Evolutionary conservation across 2,888 invertebrate genomes (phyloP).

Genomic region (Hemithea aestivaria): DNA sequence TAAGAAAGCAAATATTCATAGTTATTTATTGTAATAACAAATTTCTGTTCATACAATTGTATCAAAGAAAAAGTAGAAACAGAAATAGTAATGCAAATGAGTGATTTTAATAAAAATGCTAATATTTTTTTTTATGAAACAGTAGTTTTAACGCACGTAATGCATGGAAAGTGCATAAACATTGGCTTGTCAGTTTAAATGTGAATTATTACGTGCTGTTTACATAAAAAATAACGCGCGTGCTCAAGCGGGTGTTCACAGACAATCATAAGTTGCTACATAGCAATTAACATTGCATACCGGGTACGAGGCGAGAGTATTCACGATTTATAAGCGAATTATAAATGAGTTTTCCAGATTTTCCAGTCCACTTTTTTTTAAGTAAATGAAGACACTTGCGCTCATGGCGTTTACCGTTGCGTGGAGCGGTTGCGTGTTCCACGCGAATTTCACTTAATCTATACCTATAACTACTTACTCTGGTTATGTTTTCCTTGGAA

Average conservation of each 20-base stretch:
- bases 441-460: conserved; percentile 55
- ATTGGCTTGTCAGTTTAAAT: conserved; percentile 14
- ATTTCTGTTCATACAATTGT: too few species aligned
- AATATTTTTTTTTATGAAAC: conserved; percentile 6
- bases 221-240: conserved; percentile 30
- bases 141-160: conserved; percentile 10
- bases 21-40: too few species aligned
- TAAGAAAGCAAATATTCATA: too few species aligned
- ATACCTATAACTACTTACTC: too few species aligned
- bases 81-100: not conserved
- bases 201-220: conserved; percentile 21
- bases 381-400: conserved; percentile 54
- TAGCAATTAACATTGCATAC: conserved; percentile 56
- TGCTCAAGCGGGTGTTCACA: conserved; percentile 25
- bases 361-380: conserved; percentile 58
- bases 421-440: conserved; percentile 59
- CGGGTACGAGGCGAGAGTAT: conserved; percentile 63
- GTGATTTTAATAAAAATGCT: conserved; percentile 1
- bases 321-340: conserved; percentile 59
- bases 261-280: conserved; percentile 36
- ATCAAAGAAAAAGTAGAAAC: too few species aligned
- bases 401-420: conserved; percentile 58
- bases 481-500: conserved; percentile 30
- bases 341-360: conserved; percentile 59
- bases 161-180: conserved; percentile 22